Evolutionary conservation across 2,888 invertebrate genomes (phyloP), one percentile per base, ranked within the genome.

Genomic region (Seira musarum): DNA sequence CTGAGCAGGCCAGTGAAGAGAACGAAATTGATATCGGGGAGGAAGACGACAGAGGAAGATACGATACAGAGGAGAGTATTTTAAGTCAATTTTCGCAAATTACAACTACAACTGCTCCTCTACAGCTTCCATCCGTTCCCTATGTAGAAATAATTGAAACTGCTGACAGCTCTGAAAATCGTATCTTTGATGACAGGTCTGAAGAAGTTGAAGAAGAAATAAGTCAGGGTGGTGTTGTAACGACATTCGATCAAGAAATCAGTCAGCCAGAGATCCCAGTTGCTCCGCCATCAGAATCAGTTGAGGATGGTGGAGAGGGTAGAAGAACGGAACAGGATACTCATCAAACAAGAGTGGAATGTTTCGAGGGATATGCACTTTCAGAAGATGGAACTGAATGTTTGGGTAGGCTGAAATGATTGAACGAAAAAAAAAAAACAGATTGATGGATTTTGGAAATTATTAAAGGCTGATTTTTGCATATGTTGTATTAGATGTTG

Each of bases 401-500:
- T 61, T 35, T 84, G 60, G 86, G 86, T 86, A 83, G 79, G 69
- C 13, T 65, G 13, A 19, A 24, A n/a, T n/a, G n/a, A n/a, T n/a
- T n/a, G n/a, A n/a, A n/a, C n/a, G n/a, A n/a, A n/a, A n/a, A n/a
- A n/a, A n/a, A n/a, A n/a, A n/a, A n/a, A n/a, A n/a, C n/a, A n/a
- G n/a, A n/a, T 57, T 40, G 63, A 35, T 5, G 8, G 24, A 15
- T 49, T 53, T 24, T 66, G 10, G 3, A 46, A n/a, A n/a, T n/a
- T n/a, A n/a, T n/a, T n/a, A n/a, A 22, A 60, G 35, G 21, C 2
- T n/a, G 15, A 30, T 57, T 30, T 19, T 70, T 30, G 40, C 35
- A 15, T 46, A 17, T 13, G 46, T 40, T 40, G 3, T 40, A 17
- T 21, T 80, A 87, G 88, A 88, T 83, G 79, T 88, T 8, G 86